Conservation (phyloP, 2,113 vertebrate species). For the Machaerirhynchus nigripectus region DNA sequence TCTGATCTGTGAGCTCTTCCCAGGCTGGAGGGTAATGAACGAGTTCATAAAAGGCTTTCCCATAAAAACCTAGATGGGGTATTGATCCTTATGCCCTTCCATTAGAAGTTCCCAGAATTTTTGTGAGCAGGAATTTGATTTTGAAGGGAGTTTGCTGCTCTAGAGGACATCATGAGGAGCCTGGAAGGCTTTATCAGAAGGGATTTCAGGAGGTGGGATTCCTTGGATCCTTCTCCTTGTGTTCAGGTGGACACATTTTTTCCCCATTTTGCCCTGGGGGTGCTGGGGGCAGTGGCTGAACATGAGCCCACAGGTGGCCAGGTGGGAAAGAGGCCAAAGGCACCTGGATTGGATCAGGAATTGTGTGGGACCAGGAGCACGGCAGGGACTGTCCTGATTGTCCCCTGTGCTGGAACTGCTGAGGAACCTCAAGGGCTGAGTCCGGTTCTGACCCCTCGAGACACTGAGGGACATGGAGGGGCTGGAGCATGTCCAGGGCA, state of each 20-base stretch:
- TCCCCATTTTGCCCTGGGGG: no score
- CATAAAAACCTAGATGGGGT: background rate
- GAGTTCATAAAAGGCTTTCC: background rate
- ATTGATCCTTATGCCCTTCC: background rate
- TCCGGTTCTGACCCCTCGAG: background rate
- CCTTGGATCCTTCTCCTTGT: background rate
- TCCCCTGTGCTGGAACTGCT: background rate
- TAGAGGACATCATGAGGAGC: background rate
- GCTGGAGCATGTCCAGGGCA: rapidly evolving
- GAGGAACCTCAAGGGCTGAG: background rate
- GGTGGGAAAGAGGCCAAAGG: background rate
- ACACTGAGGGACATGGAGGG: background rate
- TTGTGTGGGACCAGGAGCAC: background rate
- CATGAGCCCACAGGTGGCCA: background rate
- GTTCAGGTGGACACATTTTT: no score
- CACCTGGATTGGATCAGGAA: background rate
- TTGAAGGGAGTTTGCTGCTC: background rate
- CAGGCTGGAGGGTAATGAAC: background rate
- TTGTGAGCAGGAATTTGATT: background rate
- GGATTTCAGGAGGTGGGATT: background rate
- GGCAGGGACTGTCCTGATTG: background rate
- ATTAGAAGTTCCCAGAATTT: background rate
- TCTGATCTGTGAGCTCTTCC: background rate
- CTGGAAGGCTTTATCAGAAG: background rate
- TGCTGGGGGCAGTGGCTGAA: background rate